phyloP scores from a whole-genome alignment of 2,113 vertebrate genomes.

The rat (Rattus norvegicus) region GRCr8 NC_086020.1:83879501-83880000 shows the following conservation, averaged over 20 bases:
- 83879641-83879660: not conserved
- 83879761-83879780: not conserved
- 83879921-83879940: not conserved
- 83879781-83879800: not conserved
- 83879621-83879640: not conserved
- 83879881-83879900: no score
- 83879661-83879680: no score
- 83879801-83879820: not conserved
- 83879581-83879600: not conserved
- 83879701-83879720: not conserved
- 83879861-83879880: not conserved
- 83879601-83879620: not conserved
- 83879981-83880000: not conserved
- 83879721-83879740: not conserved
- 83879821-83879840: not conserved
- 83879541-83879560: rapidly evolving
- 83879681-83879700: not conserved
- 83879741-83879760: not conserved
- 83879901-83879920: not conserved
- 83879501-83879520: not conserved
- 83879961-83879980: not conserved
- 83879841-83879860: not conserved
- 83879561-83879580: rapidly evolving
- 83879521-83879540: rapidly evolving
- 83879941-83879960: not conserved